Conservation (phyloP, 2,888 invertebrate genomes). For the Dusona sp. region DNA sequence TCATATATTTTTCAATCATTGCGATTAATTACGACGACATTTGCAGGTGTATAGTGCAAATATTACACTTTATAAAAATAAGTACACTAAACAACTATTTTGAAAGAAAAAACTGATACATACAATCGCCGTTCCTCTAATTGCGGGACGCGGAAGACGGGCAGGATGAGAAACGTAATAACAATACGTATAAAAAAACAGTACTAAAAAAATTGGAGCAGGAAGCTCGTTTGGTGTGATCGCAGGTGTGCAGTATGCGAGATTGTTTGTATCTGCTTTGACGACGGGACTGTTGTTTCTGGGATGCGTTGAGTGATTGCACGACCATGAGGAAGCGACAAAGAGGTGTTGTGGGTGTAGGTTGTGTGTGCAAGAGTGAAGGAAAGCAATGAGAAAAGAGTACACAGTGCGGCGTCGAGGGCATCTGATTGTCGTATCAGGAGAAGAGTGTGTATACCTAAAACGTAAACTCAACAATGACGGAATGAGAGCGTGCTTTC, state of each 20-base stretch:
- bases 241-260: conserved; percentile 54
- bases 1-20: background rate
- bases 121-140: background rate
- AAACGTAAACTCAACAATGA: conserved; percentile 61
- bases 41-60: too few relatives aligned
- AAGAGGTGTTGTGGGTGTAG: background rate
- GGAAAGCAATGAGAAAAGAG: conserved; percentile 48
- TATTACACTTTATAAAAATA: background rate
- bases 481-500: conserved; percentile 66
- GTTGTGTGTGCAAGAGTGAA: conserved; percentile 3
- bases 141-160: background rate
- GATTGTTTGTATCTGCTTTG: conserved; percentile 53
- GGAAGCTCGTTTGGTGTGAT: conserved; percentile 27
- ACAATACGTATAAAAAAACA: background rate
- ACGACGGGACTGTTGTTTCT: conserved; percentile 44
- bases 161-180: background rate
- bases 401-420: conserved; percentile 57
- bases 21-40: background rate
- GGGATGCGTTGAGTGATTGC: conserved; percentile 41
- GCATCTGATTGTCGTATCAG: conserved; percentile 62
- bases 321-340: background rate
- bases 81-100: too few relatives aligned
- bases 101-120: background rate
- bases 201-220: conserved; percentile 14
- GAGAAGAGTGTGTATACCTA: conserved; percentile 18